phyloP scores from a whole-genome alignment of 2,888 invertebrate genomes.

The Apodemia duryi region DNA sequence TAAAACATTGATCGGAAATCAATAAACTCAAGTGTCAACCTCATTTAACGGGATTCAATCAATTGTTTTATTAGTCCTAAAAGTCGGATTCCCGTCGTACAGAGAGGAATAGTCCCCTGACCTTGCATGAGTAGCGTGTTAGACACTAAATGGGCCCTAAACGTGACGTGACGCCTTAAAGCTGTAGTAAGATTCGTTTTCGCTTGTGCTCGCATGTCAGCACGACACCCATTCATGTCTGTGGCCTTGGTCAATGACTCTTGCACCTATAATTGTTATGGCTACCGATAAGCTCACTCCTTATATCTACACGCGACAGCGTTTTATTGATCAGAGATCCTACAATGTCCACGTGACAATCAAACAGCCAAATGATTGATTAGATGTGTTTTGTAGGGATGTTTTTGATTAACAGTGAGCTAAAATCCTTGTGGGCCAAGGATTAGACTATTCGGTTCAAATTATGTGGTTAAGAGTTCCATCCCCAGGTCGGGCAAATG shows the following conservation, averaged over 20 bases:
- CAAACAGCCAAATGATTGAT: too few relatives aligned
- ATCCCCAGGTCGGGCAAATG: too few relatives aligned
- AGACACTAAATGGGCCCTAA: conserved; percentile 29
- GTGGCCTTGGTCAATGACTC: conserved; percentile 40
- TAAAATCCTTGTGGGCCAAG: too few relatives aligned
- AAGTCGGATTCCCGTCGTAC: neutral
- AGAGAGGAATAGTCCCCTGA: conserved; percentile 1
- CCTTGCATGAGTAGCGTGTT: conserved; percentile 25
- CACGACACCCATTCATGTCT: conserved; percentile 40
- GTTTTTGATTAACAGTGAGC: too few relatives aligned
- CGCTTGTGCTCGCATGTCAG: conserved; percentile 45
- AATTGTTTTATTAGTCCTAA: neutral
- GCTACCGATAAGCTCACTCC: conserved; percentile 21
- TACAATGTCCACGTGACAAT: too few relatives aligned
- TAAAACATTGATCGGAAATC: too few relatives aligned
- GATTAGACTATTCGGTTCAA: too few relatives aligned
- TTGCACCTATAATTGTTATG: conserved; percentile 39
- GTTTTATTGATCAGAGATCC: neutral
- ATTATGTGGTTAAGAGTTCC: too few relatives aligned
- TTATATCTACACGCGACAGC: neutral
- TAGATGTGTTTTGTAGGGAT: too few relatives aligned
- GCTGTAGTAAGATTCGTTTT: conserved; percentile 38
- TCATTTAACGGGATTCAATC: too few relatives aligned
- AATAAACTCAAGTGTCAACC: too few relatives aligned
- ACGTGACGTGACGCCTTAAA: conserved; percentile 33